Evolutionary conservation across 1,140 invertebrate genomes (phyloP), one percentile per base, ranked within the genome.

Genomic region (Mamestra configurata): DNA sequence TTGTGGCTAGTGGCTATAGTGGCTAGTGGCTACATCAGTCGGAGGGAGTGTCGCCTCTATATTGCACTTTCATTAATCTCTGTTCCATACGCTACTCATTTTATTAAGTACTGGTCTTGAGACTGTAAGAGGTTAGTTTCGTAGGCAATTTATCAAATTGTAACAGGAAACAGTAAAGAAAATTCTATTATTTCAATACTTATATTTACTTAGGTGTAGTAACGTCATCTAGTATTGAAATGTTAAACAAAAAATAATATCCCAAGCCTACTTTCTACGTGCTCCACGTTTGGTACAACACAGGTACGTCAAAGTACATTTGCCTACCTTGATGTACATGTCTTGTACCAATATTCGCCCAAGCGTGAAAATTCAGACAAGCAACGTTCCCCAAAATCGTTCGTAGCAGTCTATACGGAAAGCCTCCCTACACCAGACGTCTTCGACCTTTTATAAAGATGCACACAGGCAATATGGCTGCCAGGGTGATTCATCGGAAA

Each of bases 41-140:
- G 15, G 13, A 24, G 20, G 43, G 49, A 53, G 8, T 53, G 46
- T 51, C 27, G 68, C 46, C 46, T 46, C 49, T 53, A 20, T 20
- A 53, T 18, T 71, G 27, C 46, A 71, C 49, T 35, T 43, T 15
- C 68, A 71, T 71, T 53, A 35, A 71, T 53, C 68, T 35, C 27
- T 35, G 7, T 53, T 24, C 35, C 3, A 35, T 10, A 53, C 15
- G 1, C 27, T 18, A 37, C 53, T 61, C 15, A 18, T 35, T 59
- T 37, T 35, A 46, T 46, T 27, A 24, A 70, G 35, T 40, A n/a
- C n/a, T 66, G 18, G 11, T 13, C 4, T 35, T 15, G 10, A 8
- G 8, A 31, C n/a, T 18, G 6, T 0, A 0, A 40, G 24, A 66
- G 4, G 13, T 7, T 43, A 40, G 35, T 35, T 35, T n/a, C 15